Conservation (phyloP, 2,113 vertebrate species). For the Caretta caretta region DNA sequence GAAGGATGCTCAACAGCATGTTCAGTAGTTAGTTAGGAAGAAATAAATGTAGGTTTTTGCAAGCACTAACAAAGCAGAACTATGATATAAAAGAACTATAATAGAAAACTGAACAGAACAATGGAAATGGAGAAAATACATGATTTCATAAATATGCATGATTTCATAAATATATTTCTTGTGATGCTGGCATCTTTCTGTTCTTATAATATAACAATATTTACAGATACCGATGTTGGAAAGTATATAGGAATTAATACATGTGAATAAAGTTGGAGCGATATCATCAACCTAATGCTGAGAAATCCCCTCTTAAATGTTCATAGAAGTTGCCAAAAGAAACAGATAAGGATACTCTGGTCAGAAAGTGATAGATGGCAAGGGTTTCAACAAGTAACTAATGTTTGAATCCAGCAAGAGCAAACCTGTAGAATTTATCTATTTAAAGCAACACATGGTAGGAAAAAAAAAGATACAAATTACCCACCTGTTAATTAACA, state of each 20-base stretch:
- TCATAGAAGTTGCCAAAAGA: background rate
- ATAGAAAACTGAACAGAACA: background rate
- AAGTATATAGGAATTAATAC: background rate
- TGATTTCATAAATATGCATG: background rate
- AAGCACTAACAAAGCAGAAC: background rate
- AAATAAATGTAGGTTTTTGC: background rate
- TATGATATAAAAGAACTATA: background rate
- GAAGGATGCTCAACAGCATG: background rate
- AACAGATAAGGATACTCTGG: background rate
- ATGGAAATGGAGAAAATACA: background rate
- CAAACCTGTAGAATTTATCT: too few relatives aligned
- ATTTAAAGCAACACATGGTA: too few relatives aligned
- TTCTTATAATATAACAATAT: background rate
- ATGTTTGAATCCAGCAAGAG: too few relatives aligned
- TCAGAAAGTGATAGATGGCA: background rate
- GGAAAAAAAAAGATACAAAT: too few relatives aligned
- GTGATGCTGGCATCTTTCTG: background rate
- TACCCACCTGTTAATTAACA: too few relatives aligned
- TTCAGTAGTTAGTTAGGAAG: background rate
- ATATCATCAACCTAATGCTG: background rate
- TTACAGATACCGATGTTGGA: background rate
- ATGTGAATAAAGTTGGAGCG: background rate
- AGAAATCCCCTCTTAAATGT: background rate
- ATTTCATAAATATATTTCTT: background rate
- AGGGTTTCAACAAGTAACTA: too few relatives aligned